Base-by-base conservation (phyloP, 2,797 vertebrate species). In the Sitta carolinensis region DNA sequence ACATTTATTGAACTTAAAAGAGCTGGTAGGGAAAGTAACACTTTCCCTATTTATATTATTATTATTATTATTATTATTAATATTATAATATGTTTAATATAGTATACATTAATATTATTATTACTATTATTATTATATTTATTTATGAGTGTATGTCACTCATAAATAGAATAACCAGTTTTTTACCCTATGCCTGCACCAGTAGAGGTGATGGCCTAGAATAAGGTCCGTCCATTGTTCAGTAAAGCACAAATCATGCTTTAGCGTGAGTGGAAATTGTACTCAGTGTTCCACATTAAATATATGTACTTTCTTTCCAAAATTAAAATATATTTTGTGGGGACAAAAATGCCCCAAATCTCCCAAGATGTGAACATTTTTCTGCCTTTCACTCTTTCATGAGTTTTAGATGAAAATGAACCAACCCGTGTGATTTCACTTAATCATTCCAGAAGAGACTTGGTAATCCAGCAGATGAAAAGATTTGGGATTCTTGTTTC, bases 91-190 rank as follows among this genome's bases (percentile, higher is more conserved):
- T 36, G 10, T 36, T 36, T 36, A 8, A 36, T 36, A 36, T 36
- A 36, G 36, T n/a, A n/a, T n/a, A n/a, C 10, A 36, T 36, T 36
- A 36, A 8, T 36, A 36, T 36, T 36, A 36, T 36, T 36, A 36
- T 36, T 36, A 36, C 10, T 36, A 36, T 10, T 36, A 36, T 36
- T 36, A 36, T 36, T 36, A 36, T 36, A 36, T 36, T 36, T 36
- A 36, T 36, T 36, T 36, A 36, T 75, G 58, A 34, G 25, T 29
- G 3, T 0, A 0, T 62, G 32, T 43, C 2, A 3, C 30, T 72
- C 20, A 1, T 63, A 59, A 52, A 16, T 50, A 43, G 75, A 57
- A 52, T 48, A 70, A 50, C 4, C 4, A 23, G 7, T 3, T 59
- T 80, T 87, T 80, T 75, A 57, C 9, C 18, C 11, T 62, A 4